Percentiles rank a stretch among this genome's conserved stretches.
phyloP scores from a whole-genome alignment of 2,797 vertebrate genomes.

The Lophius americanus region DNA sequence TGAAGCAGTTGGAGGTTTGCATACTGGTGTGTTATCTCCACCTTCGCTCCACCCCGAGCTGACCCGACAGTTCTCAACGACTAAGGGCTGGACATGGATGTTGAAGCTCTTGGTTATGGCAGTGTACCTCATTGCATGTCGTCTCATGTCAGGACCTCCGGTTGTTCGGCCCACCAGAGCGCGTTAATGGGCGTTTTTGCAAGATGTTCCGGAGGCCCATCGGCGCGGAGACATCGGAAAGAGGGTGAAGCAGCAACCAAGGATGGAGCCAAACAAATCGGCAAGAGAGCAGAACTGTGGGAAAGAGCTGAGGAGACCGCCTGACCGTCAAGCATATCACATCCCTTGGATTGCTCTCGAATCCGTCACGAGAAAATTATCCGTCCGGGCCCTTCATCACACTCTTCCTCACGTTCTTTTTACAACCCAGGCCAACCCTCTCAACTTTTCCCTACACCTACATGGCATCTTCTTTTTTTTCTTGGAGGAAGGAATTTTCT shows the following conservation, averaged over 20 bases:
- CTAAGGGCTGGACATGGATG: conserved; percentile 72
- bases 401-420: conserved; percentile 75
- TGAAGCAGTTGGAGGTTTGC: conserved; percentile 70
- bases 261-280: conserved; percentile 75
- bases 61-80: conserved; percentile 72
- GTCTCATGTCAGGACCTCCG: conserved; percentile 76
- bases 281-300: conserved; percentile 62
- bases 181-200: conserved; percentile 64
- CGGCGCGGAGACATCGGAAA: conserved; percentile 63
- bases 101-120: conserved; percentile 70
- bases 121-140: conserved; percentile 78
- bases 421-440: conserved; percentile 82
- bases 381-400: conserved; percentile 51
- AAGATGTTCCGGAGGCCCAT: conserved; percentile 69
- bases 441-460: conserved; percentile 67
- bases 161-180: conserved; percentile 74
- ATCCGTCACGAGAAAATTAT: conserved; percentile 3
- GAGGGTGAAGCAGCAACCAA: conserved; percentile 85
- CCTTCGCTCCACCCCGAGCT: conserved; percentile 39
- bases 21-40: conserved; percentile 67
- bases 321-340: conserved; percentile 1
- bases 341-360: background rate
- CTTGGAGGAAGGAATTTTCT: conserved; percentile 65
- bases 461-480: conserved; percentile 73
- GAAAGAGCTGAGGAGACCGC: conserved; percentile 46